Evolutionary conservation across 2,113 vertebrate species (phyloP), one percentile per base, ranked within the genome.

Genomic region (Psophia crepitans): DNA sequence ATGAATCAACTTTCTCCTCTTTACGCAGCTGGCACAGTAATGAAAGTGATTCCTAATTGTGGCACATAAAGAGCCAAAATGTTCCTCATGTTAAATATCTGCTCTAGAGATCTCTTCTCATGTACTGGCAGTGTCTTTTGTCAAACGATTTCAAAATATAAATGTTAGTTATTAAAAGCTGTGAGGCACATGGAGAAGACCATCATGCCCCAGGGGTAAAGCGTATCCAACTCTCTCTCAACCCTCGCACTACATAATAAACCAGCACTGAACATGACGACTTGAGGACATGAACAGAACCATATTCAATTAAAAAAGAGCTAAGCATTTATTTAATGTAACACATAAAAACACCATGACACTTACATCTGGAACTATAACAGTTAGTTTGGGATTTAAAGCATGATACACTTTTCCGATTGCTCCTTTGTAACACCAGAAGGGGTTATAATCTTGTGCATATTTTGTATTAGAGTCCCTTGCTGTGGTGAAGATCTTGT

Each of bases 381-480:
- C 99, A 2, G 99, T 99, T 10, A 99, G 99, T 89, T 99, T 99
- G 89, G 99, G 99, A 86, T 99, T 99, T 90, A 99, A 98, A 53
- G 99, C 98, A 8, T 99, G 99, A 95, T 99, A 99, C 82, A 99
- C 99, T 92, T 99, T 99, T 57, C 99, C 99, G 14, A 99, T 98
- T 46, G 99, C 99, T 92, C 99, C 99, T 96, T 99, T 99, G 87
- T 99, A 99, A 99, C 99, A 99, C 99, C 99, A 99, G 98, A 99
- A 99, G 4, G 99, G 99, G 96, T 99, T 99, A 97, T 99, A 99
- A 89, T 99, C 99, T 96, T 99, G 99, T 19, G 99, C 98, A 61
- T 99, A 99, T 95, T 99, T 99, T 37, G 99, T 99, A 64, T 99
- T 99, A 0, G 99, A 99, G 95, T 99, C 99, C 9, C 99, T 98